A percentile compares a stretch with the other conserved stretches of the same genome.
Conservation (phyloP, 2,888 invertebrate species). For the Stenichneumon culpator region DNA sequence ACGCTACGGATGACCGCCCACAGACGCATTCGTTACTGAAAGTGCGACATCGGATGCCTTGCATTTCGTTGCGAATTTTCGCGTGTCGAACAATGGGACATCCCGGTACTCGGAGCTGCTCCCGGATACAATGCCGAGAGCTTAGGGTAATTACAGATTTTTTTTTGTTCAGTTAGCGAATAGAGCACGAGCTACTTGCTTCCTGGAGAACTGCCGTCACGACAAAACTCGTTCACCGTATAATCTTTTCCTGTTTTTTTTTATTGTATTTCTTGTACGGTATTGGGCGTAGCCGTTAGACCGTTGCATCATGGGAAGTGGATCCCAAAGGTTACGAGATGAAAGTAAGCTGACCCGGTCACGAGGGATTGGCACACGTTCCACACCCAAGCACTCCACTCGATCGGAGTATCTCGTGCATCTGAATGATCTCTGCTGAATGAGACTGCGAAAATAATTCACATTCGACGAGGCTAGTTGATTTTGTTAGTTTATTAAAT, state of each 20-base stretch:
- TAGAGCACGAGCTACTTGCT: neutral
- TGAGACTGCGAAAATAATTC: conserved; percentile 24
- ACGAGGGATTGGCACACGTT: conserved; percentile 53
- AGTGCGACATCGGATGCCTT: conserved; percentile 22
- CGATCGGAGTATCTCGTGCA: neutral
- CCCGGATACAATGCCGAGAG: neutral
- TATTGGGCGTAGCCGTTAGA: conserved; percentile 43
- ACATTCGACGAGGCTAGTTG: too few relatives aligned
- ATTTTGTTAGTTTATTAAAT: too few relatives aligned
- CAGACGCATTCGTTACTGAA: conserved; percentile 38
- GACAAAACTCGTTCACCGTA: conserved; percentile 16
- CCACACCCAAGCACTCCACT: neutral
- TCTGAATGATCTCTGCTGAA: neutral
- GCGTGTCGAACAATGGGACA: neutral
- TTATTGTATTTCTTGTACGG: neutral
- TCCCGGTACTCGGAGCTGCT: neutral
- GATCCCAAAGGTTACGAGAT: conserved; percentile 79
- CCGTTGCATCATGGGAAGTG: conserved; percentile 71
- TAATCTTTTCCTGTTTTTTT: conserved; percentile 24
- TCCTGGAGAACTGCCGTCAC: neutral
- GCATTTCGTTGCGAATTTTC: conserved; percentile 36
- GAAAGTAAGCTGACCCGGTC: conserved; percentile 78
- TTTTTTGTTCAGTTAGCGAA: neutral
- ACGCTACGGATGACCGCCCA: conserved; percentile 56
- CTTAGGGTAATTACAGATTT: neutral